Percentiles rank a stretch among this genome's conserved stretches.
These are phyloP conservation scores for Equus quagga DNA, from an alignment of 2,113 vertebrate species.

Conservation along the genomic window DNA sequence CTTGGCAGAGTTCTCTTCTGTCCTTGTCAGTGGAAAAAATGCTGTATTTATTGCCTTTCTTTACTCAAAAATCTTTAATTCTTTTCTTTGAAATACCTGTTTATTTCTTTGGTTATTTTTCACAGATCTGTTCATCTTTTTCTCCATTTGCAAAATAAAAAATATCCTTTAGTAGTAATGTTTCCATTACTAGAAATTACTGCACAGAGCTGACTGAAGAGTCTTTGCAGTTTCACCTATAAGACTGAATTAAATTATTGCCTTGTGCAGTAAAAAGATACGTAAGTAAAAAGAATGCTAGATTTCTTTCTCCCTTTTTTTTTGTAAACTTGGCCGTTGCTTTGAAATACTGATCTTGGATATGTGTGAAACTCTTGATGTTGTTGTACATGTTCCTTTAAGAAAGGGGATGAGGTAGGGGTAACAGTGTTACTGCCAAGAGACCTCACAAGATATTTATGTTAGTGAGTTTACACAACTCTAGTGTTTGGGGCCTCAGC, in stretches of 20 bases:
- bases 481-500: background rate
- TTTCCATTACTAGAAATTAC: background rate
- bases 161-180: background rate
- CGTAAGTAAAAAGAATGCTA: background rate
- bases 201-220: background rate
- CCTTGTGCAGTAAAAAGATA: background rate
- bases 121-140: background rate
- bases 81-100: background rate
- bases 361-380: background rate
- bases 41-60: background rate
- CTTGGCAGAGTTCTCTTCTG: background rate
- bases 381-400: background rate
- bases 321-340: background rate
- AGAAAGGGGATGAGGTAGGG: background rate
- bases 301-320: background rate
- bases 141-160: conserved; percentile 1
- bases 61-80: background rate
- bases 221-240: background rate
- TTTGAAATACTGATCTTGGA: background rate
- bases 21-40: background rate
- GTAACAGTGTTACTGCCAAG: background rate
- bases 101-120: background rate
- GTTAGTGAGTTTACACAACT: background rate
- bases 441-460: background rate
- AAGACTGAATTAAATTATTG: background rate